Evolutionary conservation across 2,113 vertebrate species (phyloP).

Genomic region (Dasypus novemcinctus): DNA sequence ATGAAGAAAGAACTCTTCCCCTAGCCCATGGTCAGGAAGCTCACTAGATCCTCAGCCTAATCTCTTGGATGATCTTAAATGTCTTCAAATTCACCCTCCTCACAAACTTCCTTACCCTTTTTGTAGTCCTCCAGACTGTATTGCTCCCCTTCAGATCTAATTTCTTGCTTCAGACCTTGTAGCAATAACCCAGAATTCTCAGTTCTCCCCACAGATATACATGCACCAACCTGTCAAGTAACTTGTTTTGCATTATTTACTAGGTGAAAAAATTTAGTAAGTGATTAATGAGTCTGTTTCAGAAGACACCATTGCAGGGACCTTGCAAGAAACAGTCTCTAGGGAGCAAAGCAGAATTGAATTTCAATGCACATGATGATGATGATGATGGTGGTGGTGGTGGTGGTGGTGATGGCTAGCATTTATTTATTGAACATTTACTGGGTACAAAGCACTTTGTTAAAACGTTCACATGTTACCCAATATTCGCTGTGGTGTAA

Average conservation of each 20-base stretch:
- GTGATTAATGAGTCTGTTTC: conserved; percentile 19
- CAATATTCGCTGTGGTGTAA: background rate
- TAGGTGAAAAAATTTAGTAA: conserved; percentile 44
- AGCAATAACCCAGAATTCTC: background rate
- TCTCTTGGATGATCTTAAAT: background rate
- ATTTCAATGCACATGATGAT: background rate
- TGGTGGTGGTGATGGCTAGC: background rate
- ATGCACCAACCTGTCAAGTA: background rate
- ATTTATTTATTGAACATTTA: background rate
- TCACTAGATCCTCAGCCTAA: background rate
- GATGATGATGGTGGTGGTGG: no score
- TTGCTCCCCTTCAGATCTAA: background rate
- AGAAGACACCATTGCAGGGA: background rate
- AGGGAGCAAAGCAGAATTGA: background rate
- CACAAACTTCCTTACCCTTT: background rate
- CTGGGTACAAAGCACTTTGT: conserved; percentile 22
- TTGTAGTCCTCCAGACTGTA: background rate
- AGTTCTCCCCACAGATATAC: background rate
- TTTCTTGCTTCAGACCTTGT: conserved; percentile 38
- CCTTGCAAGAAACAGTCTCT: conserved; percentile 16
- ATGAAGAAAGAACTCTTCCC: background rate
- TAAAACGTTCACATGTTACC: conserved; percentile 39
- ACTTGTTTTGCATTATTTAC: conserved; percentile 48
- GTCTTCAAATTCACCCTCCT: background rate
- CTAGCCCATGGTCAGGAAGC: background rate